Evolutionary conservation across 2,888 invertebrate genomes (phyloP).

Genomic region (Ormyrus labotus): DNA sequence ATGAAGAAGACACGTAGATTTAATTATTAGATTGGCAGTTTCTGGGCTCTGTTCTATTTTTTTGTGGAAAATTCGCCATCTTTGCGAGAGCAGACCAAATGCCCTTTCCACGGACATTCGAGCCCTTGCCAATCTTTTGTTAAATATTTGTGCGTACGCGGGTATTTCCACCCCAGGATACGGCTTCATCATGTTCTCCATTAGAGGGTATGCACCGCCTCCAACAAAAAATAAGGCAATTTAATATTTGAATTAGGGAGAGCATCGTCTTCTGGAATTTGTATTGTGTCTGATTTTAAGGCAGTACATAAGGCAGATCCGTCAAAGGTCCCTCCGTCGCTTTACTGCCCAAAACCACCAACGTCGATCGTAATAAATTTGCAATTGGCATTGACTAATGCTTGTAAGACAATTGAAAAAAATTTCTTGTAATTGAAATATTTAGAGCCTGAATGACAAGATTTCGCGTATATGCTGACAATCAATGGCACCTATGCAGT

Average conservation of each 20-base stretch:
- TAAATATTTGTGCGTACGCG: background rate
- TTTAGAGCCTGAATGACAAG: slow-evolving; percentile 15
- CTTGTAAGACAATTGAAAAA: slow-evolving; percentile 47
- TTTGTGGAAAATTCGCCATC: slow-evolving; percentile 2
- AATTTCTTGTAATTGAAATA: slow-evolving; percentile 44
- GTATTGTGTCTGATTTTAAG: background rate
- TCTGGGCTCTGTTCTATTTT: background rate
- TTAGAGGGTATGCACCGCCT: slow-evolving; percentile 46
- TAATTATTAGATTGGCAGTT: background rate
- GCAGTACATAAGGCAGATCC: slow-evolving; percentile 28
- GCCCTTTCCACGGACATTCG: background rate
- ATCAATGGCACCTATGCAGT: slow-evolving; percentile 48
- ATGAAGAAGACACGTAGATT: background rate
- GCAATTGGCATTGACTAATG: slow-evolving; percentile 32
- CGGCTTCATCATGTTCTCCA: slow-evolving; percentile 43
- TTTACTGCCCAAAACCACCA: slow-evolving; percentile 44
- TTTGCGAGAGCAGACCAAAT: background rate
- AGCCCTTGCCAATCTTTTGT: background rate
- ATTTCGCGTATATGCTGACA: slow-evolving; percentile 27
- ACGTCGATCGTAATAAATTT: slow-evolving; percentile 49
- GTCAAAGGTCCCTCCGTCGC: slow-evolving; percentile 37
- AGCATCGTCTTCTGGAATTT: slow-evolving; percentile 26
- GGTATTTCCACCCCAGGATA: slow-evolving; percentile 15
- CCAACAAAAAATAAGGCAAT: slow-evolving; percentile 50
- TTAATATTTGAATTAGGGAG: slow-evolving; percentile 31